Conservation (phyloP, 2,797 vertebrate genomes). For the Crax fasciolata region DNA sequence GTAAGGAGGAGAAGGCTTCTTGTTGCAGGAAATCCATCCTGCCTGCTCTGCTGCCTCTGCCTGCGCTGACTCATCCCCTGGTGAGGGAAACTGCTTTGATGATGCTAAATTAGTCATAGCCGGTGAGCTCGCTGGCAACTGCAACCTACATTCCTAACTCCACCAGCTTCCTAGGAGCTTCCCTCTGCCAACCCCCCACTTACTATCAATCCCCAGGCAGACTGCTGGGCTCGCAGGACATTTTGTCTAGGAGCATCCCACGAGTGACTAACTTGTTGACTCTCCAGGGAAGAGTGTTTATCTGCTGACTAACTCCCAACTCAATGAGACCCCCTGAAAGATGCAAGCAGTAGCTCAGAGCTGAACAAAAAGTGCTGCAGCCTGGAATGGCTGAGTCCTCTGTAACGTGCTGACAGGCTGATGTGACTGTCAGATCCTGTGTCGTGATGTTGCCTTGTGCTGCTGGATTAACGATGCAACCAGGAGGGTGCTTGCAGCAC, state of each 20-base stretch:
- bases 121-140: neutral
- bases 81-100: neutral
- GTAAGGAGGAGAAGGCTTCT: neutral
- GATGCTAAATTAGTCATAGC: neutral
- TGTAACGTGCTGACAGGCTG: neutral
- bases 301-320: constrained; percentile 23
- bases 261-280: constrained; percentile 2
- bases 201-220: neutral
- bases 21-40: neutral
- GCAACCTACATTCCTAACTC: neutral
- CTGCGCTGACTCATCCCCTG: neutral
- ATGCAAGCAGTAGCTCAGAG: rapidly evolving
- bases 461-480: neutral
- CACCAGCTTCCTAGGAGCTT: neutral
- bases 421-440: neutral
- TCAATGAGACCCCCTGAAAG: neutral
- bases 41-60: neutral
- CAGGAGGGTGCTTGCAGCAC: neutral
- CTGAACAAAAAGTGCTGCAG: neutral
- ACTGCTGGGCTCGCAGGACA: neutral
- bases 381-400: neutral
- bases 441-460: neutral
- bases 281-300: neutral
- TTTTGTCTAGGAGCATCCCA: neutral
- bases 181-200: neutral